These are phyloP conservation scores for Autographa pulchrina DNA, from an alignment of 2,888 invertebrate genomes.

Conservation along the genomic window DNA sequence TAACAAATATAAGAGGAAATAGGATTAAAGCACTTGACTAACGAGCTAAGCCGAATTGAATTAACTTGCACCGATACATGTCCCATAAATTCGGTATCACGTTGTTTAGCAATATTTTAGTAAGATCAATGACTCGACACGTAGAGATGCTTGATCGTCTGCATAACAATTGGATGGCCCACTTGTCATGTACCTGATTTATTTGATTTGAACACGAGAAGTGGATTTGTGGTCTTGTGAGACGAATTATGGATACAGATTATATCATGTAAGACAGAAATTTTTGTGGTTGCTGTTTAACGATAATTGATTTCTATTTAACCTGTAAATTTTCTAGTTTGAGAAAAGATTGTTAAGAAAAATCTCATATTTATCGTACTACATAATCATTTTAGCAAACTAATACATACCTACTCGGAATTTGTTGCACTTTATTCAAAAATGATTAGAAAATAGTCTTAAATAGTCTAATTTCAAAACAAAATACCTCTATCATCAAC, in stretches of 20 bases:
- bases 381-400: too few species aligned
- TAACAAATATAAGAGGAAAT: neutral
- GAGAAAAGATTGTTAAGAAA: too few species aligned
- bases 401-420: too few species aligned
- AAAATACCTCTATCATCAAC: too few species aligned
- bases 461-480: too few species aligned
- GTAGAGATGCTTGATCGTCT: neutral
- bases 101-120: slow-evolving; percentile 11
- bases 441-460: too few species aligned
- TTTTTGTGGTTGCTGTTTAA: too few species aligned
- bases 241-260: neutral
- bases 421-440: too few species aligned
- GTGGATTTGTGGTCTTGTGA: neutral
- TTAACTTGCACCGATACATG: slow-evolving; percentile 1
- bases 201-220: neutral
- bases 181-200: neutral
- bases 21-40: neutral
- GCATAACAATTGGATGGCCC: neutral
- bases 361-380: too few species aligned
- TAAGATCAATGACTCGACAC: neutral
- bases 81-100: neutral
- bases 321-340: too few species aligned
- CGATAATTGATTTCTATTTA: too few species aligned
- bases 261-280: neutral
- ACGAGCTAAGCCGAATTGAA: neutral